Evolutionary conservation across 2,888 invertebrate genomes (phyloP), one percentile per base, ranked within the genome.

Genomic region (Caenorhabditis becei): DNA sequence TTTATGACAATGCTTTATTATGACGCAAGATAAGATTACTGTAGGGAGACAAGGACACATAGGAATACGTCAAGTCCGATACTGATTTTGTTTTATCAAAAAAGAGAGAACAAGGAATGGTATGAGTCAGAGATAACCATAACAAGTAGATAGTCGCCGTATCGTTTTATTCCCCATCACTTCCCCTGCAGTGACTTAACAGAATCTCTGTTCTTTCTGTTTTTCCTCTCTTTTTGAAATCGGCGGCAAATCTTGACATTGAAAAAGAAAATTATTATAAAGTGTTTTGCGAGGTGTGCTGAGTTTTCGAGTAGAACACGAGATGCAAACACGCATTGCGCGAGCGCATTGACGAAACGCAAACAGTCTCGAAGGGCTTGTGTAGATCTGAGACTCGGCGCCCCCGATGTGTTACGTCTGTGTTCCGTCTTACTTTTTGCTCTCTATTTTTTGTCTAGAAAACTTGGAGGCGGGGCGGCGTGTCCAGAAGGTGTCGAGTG

Each of bases 281-380:
- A 74, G 65, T 74, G 74, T 74, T 74, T 65, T 74, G 58, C 47
- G 72, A 28, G 32, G 10, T 44, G 66, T 66, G 75, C 61, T 75
- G 75, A 75, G 65, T 72, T 71, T 72, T 78, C 61, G 71, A 78
- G 78, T 78, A 66, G 78, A 78, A 78, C 78, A 78, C 78, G 78
- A 78, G 78, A 71, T 75, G 75, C 66, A 75, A 75, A 75, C 75
- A 75, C 66, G 66, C 75, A 66, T 65, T 59, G 74, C 47, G 69
- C 69, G 44, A 41, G 26, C 56, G 53, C 62, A 20, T 47, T 41
- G 58, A 49, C 75, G 56, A 66, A 66, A 67, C n/a, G 75, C 75
- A 75, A 75, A 75, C 61, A 75, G 58, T 66, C 26, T 16, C 37
- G 18, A 8, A 16, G 35, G 56, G 37, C 44, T 24, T 37, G 59